These are phyloP conservation scores for Eubucco bourcierii DNA, from an alignment of 2,113 vertebrate genomes.

Conservation along the genomic window DNA sequence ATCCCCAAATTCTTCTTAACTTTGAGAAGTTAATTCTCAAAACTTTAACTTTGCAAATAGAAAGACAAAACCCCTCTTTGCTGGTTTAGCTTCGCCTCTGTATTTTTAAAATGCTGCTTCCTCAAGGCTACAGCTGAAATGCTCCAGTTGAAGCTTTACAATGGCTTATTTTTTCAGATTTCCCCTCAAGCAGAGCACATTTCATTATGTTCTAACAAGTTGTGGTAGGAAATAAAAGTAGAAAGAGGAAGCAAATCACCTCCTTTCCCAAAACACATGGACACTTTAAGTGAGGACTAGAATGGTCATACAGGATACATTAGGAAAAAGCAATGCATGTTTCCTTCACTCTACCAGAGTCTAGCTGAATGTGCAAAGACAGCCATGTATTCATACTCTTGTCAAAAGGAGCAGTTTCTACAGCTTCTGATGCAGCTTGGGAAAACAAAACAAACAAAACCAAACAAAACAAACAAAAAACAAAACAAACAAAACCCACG, in stretches of 20 bases:
- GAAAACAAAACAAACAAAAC: neutral
- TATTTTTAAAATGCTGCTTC: neutral
- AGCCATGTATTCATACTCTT: neutral
- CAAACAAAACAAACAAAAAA: neutral
- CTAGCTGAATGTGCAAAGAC: neutral
- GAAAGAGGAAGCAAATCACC: neutral
- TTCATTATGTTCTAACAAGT: neutral
- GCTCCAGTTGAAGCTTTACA: neutral
- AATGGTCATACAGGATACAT: neutral
- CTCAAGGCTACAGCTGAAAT: neutral
- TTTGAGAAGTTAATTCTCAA: neutral
- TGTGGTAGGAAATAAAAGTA: neutral
- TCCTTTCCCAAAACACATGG: neutral
- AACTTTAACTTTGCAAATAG: neutral
- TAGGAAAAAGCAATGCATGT: neutral
- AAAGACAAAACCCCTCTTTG: accelerated
- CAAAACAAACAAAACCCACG: neutral
- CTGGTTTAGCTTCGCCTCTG: neutral
- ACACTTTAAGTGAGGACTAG: neutral
- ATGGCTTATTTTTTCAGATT: neutral
- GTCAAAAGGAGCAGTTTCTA: neutral
- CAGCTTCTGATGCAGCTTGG: neutral
- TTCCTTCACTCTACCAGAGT: neutral
- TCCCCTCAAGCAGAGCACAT: neutral
- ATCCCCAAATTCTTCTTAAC: neutral